phyloP scores from a whole-genome alignment of 2,113 vertebrate genomes.

The Cyphomyrus discorhynchus region DNA sequence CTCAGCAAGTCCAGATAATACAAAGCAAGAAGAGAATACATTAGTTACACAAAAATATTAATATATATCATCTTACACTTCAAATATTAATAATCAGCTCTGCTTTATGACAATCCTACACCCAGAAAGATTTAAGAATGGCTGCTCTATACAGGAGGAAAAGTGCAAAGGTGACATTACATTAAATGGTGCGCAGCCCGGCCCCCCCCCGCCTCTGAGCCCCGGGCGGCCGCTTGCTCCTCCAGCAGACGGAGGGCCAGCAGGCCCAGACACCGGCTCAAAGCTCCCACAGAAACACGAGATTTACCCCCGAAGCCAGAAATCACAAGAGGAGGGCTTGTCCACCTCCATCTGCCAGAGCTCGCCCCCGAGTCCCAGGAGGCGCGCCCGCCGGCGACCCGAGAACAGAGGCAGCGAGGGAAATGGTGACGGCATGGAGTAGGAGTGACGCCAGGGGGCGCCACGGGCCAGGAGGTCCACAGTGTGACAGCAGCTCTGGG shows the following conservation, averaged over 20 bases:
- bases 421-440: conserved; percentile 55
- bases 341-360: conserved; percentile 24
- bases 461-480: conserved; percentile 46
- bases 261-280: conserved; percentile 28
- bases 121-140: conserved; percentile 35
- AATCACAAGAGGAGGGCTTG: conserved; percentile 31
- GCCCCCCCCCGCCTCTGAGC: neutral
- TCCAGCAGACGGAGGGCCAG: conserved; percentile 12
- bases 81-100: conserved; percentile 46
- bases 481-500: conserved; percentile 32
- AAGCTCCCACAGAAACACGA: conserved; percentile 33
- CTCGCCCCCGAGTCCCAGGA: conserved; percentile 42
- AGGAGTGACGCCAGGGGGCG: conserved; percentile 56
- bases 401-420: conserved; percentile 37
- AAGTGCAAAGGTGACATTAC: conserved; percentile 32
- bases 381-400: conserved; percentile 32
- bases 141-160: conserved; percentile 28
- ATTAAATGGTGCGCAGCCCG: conserved; percentile 25
- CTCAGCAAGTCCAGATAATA: conserved; percentile 22
- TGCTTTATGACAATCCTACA: conserved; percentile 47
- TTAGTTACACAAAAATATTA: conserved; percentile 25
- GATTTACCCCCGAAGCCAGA: conserved; percentile 25
- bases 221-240: neutral
- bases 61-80: conserved; percentile 40
- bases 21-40: conserved; percentile 16